Evolutionary conservation across 2,888 invertebrate species (phyloP).

Genomic region (Hypolimnas misippus): DNA sequence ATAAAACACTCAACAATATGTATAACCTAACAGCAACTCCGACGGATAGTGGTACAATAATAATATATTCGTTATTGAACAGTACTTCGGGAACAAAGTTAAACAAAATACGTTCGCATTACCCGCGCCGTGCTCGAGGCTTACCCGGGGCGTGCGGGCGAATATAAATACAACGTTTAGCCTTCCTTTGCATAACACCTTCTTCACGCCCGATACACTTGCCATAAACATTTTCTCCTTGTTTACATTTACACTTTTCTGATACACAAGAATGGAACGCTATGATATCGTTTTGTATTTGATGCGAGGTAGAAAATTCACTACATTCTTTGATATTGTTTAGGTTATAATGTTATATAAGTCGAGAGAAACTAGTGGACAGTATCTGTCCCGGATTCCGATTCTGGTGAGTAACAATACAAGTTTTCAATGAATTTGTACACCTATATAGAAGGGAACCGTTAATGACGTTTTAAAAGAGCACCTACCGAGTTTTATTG

Average conservation of each 20-base stretch:
- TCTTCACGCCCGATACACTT: conserved; percentile 17
- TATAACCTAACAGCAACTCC: neutral
- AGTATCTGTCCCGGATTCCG: too few species aligned
- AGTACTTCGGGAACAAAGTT: neutral
- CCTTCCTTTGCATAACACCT: conserved; percentile 23
- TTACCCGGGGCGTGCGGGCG: conserved; percentile 28
- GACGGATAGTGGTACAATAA: neutral
- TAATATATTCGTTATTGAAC: conserved; percentile 3
- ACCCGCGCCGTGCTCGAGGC: conserved; percentile 13
- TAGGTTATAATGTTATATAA: neutral
- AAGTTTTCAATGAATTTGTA: too few species aligned
- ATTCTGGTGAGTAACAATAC: too few species aligned
- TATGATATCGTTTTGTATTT: neutral
- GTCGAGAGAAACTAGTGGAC: too few species aligned
- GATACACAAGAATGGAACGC: neutral
- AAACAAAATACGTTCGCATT: too few species aligned
- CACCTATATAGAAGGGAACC: too few species aligned
- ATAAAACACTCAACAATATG: neutral
- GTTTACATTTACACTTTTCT: conserved; percentile 1
- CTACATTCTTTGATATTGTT: neutral
- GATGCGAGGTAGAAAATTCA: neutral
- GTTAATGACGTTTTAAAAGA: too few species aligned
- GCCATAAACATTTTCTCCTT: conserved; percentile 17
- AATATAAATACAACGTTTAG: conserved; percentile 39
- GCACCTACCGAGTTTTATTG: too few species aligned